Base-by-base conservation (phyloP, 2,888 invertebrate genomes). In the Nebria brevicollis region DNA sequence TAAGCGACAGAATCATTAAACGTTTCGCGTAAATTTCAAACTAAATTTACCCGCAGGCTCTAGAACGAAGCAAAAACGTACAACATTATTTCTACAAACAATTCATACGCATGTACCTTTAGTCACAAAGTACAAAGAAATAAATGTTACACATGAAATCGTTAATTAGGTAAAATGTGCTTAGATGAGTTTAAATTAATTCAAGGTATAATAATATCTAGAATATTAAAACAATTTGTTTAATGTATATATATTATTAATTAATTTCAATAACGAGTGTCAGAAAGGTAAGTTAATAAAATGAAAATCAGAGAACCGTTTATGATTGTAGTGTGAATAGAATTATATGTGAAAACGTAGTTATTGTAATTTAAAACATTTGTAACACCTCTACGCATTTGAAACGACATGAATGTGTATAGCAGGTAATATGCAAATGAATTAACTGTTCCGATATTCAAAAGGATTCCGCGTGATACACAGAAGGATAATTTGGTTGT, bases 371-470 rank as follows among this genome's bases (percentile, higher is more conserved):
- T 70, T 26, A 26, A 70, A 70, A 70, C 70, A 70, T 70, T 70
- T 34, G 34, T 13, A 54, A 13, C 54, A 54, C 13, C 54, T 54
- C 11, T 70, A 70, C 70, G 70, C 25, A 26, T 70, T 70, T 70
- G 70, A 70, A 70, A 26, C 20, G 6, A 11, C 54, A 54, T 13
- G 54, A 54, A 54, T 8, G 13, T 3, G 54, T 54, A 54, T 25
- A 20, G 70, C 34, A 70, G 70, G 26, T 70, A 20, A 34, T 70
- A 70, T 70, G 70, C 34, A 70, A 70, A 70, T 70, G 70, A 70
- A 70, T 70, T 70, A 70, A 70, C 26, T 70, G 70, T 70, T 25
- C 70, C 70, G 70, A 70, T 70, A 34, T 70, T 70, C 15, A 11
- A 25, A 70, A 70, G 70, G 70, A 70, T 70, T 20, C 20, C 70